phyloP scores from a whole-genome alignment of 1,140 invertebrate species.

The Geopemphigus sp. region DNA sequence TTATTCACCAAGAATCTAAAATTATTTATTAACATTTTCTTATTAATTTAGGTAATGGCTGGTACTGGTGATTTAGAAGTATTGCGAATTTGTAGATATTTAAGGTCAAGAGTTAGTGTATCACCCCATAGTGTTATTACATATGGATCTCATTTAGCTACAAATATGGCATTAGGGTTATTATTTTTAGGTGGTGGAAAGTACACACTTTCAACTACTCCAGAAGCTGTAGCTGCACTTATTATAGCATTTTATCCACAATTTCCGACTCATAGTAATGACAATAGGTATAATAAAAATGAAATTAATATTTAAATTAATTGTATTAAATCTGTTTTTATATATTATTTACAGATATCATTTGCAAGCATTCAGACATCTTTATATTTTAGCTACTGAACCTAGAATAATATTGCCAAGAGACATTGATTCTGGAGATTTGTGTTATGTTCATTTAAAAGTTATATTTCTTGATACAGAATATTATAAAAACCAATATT shows the following conservation, averaged over 20 bases:
- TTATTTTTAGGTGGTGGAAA: conserved; percentile 91
- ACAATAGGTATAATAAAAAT: conserved; percentile 71
- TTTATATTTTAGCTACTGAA: conserved; percentile 92
- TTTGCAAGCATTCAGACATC: conserved; percentile 89
- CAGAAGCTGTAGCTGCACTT: conserved; percentile 80
- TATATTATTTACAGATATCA: conserved; percentile 55
- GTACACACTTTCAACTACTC: conserved; percentile 80
- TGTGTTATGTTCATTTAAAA: conserved; percentile 78
- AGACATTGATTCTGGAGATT: conserved; percentile 75
- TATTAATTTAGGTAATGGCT: conserved; percentile 72
- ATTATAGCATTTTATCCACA: conserved; percentile 93
- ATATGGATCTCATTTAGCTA: conserved; percentile 91
- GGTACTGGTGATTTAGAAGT: conserved; percentile 89
- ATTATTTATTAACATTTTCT: neutral
- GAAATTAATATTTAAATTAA: conserved; percentile 13
- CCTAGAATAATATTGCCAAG: conserved; percentile 81
- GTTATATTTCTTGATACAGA: conserved; percentile 61
- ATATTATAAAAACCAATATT: conserved; percentile 59
- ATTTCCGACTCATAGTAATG: conserved; percentile 92
- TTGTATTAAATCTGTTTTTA: neutral
- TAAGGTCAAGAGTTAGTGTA: conserved; percentile 69
- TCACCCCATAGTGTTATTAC: conserved; percentile 67
- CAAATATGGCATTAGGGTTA: conserved; percentile 88
- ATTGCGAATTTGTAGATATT: conserved; percentile 78
- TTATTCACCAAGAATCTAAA: neutral